A percentile compares a stretch with the other conserved stretches of the same genome.
phyloP scores from a whole-genome alignment of 2,797 vertebrate genomes.

The Remorina albescens region DNA sequence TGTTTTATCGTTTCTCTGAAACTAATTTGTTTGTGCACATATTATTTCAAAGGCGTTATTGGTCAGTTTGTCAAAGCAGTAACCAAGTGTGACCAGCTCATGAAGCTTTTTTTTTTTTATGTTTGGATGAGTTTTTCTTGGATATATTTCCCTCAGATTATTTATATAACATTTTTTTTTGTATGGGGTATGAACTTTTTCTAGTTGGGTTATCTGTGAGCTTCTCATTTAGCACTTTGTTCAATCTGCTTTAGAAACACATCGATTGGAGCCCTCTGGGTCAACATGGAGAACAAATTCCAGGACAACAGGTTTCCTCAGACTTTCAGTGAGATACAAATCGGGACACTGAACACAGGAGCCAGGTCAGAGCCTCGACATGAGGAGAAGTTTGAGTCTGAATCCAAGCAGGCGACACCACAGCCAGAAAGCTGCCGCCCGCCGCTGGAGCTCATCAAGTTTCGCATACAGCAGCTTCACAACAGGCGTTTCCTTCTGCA shows the following conservation, averaged over 20 bases:
- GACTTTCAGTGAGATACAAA: not conserved
- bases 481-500: constrained; percentile 55
- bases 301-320: not conserved
- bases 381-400: not conserved
- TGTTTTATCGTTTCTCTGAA: constrained; percentile 10
- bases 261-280: not conserved
- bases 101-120: not conserved
- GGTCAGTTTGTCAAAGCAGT: not conserved
- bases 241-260: no score
- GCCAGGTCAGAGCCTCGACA: not conserved
- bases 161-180: no score
- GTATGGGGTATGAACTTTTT: no score
- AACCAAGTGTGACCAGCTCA: not conserved
- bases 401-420: not conserved
- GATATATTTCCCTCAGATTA: no score
- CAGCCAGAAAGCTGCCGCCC: not conserved
- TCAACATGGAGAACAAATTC: constrained; percentile 37
- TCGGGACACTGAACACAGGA: rapidly evolving
- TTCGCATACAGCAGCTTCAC: constrained; percentile 65
- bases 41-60: not conserved
- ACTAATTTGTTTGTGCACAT: constrained; percentile 37
- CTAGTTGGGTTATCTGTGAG: no score
- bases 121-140: not conserved
- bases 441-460: constrained; percentile 19
- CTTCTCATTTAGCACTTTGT: no score